Percentiles rank a stretch among this genome's conserved stretches.
These are phyloP conservation scores for Phenganax marumi DNA, from an alignment of 92 coral and sea anemone genomes.

Conservation along the genomic window DNA sequence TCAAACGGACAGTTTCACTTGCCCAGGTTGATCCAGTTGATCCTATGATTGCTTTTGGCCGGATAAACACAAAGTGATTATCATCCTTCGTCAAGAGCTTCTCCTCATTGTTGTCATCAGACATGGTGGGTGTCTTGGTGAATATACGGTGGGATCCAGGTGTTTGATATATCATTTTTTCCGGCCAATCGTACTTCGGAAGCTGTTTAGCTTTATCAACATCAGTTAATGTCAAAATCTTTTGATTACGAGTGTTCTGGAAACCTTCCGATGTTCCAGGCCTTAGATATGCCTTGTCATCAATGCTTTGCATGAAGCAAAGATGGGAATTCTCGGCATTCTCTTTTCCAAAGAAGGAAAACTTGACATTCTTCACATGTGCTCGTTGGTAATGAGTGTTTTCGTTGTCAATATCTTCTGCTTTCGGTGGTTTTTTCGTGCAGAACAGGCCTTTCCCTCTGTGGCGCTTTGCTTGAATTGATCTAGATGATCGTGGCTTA, in stretches of 20 bases:
- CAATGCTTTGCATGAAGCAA: slow-evolving; percentile 54
- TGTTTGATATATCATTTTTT: slow-evolving; percentile 33
- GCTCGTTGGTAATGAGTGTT: slow-evolving; percentile 62
- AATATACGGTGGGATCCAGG: slow-evolving; percentile 46
- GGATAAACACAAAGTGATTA: slow-evolving; percentile 42
- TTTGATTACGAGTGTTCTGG: slow-evolving; percentile 44
- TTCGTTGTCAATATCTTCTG: slow-evolving; percentile 54
- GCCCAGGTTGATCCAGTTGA: slow-evolving; percentile 52
- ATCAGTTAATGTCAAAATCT: slow-evolving; percentile 34
- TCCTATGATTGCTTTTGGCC: slow-evolving; percentile 45
- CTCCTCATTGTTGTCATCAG: slow-evolving; percentile 33
- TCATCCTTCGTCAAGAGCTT: slow-evolving; percentile 19
- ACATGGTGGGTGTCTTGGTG: slow-evolving; percentile 29
- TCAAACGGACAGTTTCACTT: slow-evolving; percentile 35
- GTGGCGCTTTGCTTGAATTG: slow-evolving; percentile 51
- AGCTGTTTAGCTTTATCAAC: slow-evolving; percentile 26
- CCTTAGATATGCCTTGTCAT: slow-evolving; percentile 64
- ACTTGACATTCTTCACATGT: slow-evolving; percentile 49
- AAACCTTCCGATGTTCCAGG: slow-evolving; percentile 55
- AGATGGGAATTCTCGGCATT: slow-evolving; percentile 10
- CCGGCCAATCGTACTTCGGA: slow-evolving; percentile 21
- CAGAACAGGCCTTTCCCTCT: slow-evolving; percentile 56
- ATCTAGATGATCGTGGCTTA: slow-evolving; percentile 26
- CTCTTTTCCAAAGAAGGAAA: slow-evolving; percentile 40
- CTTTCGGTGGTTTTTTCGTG: slow-evolving; percentile 50